These are phyloP conservation scores for Glyphotaelius pellucidus DNA, from an alignment of 2,888 invertebrate species.

Conservation along the genomic window DNA sequence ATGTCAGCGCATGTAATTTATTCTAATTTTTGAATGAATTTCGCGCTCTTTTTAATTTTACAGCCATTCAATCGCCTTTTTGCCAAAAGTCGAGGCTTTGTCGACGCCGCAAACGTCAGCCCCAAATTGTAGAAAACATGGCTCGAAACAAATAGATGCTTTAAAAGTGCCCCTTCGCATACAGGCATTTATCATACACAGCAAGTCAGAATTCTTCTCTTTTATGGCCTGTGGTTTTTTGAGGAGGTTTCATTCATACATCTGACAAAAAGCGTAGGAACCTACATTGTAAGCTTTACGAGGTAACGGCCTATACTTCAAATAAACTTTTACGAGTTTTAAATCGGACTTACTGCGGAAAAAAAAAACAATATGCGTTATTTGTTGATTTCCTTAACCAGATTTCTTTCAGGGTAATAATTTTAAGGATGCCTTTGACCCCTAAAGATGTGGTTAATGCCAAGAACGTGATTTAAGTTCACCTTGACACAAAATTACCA, in stretches of 20 bases:
- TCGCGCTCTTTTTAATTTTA: constrained; percentile 45
- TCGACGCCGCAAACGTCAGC: constrained; percentile 44
- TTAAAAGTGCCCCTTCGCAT: neutral
- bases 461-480: neutral
- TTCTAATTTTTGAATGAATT: constrained; percentile 44
- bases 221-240: neutral
- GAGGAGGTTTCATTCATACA: neutral
- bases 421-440: neutral
- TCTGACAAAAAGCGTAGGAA: neutral
- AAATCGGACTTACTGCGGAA: constrained; percentile 32
- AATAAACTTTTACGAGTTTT: constrained; percentile 60
- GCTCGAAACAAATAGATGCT: neutral
- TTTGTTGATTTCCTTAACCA: neutral
- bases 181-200: neutral
- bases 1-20: constrained; percentile 34
- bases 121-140: neutral
- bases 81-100: constrained; percentile 51
- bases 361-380: neutral
- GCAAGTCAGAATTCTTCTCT: neutral
- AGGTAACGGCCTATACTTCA: constrained; percentile 53
- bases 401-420: constrained; percentile 2
- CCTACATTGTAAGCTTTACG: constrained; percentile 62
- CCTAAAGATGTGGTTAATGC: neutral
- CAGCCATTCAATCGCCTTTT: constrained; percentile 54
- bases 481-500: neutral